phyloP scores from a whole-genome alignment of 2,888 invertebrate species.

The Cataglyphis cursor region DNA sequence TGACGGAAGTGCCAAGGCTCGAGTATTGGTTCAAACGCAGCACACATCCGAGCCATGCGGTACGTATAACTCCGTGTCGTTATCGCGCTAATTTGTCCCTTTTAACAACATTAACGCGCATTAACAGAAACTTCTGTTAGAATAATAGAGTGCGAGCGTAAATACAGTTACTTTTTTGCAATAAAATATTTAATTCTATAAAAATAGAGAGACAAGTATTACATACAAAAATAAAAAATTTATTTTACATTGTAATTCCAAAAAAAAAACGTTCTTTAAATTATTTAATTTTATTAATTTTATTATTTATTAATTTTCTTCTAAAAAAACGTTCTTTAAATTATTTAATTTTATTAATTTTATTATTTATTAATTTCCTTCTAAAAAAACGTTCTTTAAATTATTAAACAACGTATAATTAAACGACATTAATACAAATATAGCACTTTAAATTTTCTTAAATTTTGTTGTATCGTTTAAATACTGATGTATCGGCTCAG shows the following conservation, averaged over 20 bases:
- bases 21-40: slow-evolving; percentile 99
- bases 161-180: background rate
- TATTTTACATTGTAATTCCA: background rate
- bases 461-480: background rate
- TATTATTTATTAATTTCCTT: no score
- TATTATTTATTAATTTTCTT: no score
- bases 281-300: no score
- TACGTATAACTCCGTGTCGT: slow-evolving; percentile 66
- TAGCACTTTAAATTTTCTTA: background rate
- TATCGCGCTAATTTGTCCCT: slow-evolving; percentile 68
- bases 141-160: background rate
- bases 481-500: background rate
- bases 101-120: background rate
- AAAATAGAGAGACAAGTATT: background rate
- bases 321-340: background rate
- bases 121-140: slow-evolving; percentile 5
- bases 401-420: background rate
- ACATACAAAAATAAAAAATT: background rate
- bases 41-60: slow-evolving; percentile 98
- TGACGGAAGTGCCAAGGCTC: slow-evolving; percentile 97
- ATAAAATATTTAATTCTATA: background rate
- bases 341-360: background rate
- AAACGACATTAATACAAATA: background rate
- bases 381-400: background rate
- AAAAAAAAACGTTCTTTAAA: no score